Evolutionary conservation across 2,113 vertebrate genomes (phyloP).

Genomic region (Thunnus maccoyii): DNA sequence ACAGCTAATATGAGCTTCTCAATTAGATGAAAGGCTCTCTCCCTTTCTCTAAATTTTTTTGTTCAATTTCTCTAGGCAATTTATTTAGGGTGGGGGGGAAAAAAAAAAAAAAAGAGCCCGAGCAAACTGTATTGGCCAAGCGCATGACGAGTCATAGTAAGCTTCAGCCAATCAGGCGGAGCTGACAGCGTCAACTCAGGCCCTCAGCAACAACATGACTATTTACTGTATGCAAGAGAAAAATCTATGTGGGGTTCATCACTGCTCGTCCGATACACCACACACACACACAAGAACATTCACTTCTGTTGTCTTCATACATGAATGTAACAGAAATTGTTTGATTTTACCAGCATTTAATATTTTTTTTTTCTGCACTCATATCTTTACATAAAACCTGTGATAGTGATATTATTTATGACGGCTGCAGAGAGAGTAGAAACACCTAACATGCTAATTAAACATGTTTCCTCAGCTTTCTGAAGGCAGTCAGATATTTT

Average conservation of each 20-base stretch:
- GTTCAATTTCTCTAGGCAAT: constrained; percentile 84
- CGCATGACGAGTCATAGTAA: constrained; percentile 65
- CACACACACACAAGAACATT: not conserved
- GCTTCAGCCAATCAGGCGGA: constrained; percentile 73
- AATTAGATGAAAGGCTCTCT: constrained; percentile 83
- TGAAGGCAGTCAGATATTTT: constrained; percentile 65
- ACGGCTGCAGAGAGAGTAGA: constrained; percentile 24
- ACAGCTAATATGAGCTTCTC: constrained; percentile 82
- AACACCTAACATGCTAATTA: constrained; percentile 19
- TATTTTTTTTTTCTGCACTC: not conserved
- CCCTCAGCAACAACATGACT: constrained; percentile 84
- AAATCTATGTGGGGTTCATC: constrained; percentile 56
- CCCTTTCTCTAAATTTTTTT: constrained; percentile 78
- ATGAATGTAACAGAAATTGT: not conserved
- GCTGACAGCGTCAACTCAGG: constrained; percentile 71
- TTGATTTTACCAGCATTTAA: not conserved
- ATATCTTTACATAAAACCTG: not conserved
- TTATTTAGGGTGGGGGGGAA: constrained; percentile 75
- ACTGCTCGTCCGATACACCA: constrained; percentile 23
- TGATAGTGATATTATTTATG: not conserved
- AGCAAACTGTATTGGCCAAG: constrained; percentile 74
- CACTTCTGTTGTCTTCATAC: not conserved
- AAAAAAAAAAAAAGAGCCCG: constrained; percentile 44
- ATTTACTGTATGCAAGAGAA: constrained; percentile 72
- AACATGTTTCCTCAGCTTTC: constrained; percentile 38